Base-by-base conservation (phyloP, 2,113 vertebrate species). In the Mandrillus leucophaeus region DNA sequence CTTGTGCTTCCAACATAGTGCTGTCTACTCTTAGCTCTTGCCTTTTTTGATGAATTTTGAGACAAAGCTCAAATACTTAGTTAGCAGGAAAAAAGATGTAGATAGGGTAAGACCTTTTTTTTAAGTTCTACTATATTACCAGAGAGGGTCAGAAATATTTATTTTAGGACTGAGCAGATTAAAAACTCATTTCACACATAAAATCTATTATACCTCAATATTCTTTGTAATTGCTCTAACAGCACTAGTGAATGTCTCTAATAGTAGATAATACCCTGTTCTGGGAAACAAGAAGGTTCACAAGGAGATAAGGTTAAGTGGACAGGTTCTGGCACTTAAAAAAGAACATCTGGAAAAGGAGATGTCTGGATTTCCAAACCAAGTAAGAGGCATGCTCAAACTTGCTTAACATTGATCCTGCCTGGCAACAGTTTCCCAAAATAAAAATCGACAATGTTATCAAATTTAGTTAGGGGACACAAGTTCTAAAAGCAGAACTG, bases 371-470 rank as follows among this genome's bases (percentile, higher is more conserved):
- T 78, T 95, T 88, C 68, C 78, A 97, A 80, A 91, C 72, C 72
- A 90, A 96, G 2, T 22, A 92, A 82, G 27, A 95, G 68, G 45
- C 66, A 61, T 8, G 75, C 61, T 95, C 93, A 90, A 88, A 91
- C 75, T 45, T 3, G 4, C 82, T 11, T 96, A 85, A 82, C 68
- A 64, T 5, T 23, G 78, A 91, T 72, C 92, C 55, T 93, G 95
- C 88, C 96, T 80, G 72, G 95, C 50, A 98, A 94, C 72, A 86
- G 59, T 66, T 92, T 94, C 87, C 61, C 88, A 97, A 97, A 94
- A 96, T 75, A 97, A 97, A 95, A 92, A 88, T n/a, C 23, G 57
- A 81, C 66, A 96, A 70, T 78, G 68, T 50, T 96, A 96, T 80
- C 87, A 87, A 88, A 96, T 93, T 96, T 81, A 95, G 48, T 90